Conservation (phyloP, 2,797 vertebrate genomes). For the Myripristis jacobus region DNA sequence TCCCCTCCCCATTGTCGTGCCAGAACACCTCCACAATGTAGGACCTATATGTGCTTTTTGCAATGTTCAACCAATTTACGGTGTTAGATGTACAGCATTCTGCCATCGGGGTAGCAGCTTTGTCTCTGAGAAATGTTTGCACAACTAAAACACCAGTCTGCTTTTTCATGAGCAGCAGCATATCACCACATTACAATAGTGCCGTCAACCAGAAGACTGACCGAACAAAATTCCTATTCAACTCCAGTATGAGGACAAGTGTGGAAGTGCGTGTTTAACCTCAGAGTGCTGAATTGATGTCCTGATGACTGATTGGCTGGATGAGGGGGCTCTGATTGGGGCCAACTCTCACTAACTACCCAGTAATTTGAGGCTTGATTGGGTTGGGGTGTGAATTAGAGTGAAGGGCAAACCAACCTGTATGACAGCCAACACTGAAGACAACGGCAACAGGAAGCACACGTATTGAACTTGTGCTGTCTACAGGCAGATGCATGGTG, state of each 20-base stretch:
- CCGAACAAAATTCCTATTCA: neutral
- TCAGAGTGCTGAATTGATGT: conserved; percentile 33
- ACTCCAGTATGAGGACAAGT: neutral
- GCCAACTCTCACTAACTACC: conserved; percentile 59
- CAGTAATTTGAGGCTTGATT: conserved; percentile 69
- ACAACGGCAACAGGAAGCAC: too few relatives aligned
- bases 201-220: neutral
- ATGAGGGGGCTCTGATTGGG: conserved; percentile 67
- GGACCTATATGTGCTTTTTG: too few relatives aligned
- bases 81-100: too few relatives aligned
- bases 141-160: neutral
- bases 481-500: conserved; percentile 16
- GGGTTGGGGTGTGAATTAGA: conserved; percentile 47
- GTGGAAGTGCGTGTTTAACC: conserved; percentile 47
- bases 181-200: neutral
- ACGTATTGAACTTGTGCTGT: conserved; percentile 12
- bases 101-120: too few relatives aligned
- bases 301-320: conserved; percentile 63
- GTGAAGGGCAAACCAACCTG: conserved; percentile 62
- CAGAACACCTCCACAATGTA: too few relatives aligned
- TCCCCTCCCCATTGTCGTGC: too few relatives aligned
- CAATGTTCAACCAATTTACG: too few relatives aligned
- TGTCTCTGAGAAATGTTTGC: too few relatives aligned
- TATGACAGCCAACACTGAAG: conserved; percentile 4
- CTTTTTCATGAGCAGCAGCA: conserved; percentile 6